A percentile compares a stretch with the other conserved stretches of the same genome.
Conservation (phyloP, 2,113 vertebrate species). For the Mesembrinibis cayennensis region DNA sequence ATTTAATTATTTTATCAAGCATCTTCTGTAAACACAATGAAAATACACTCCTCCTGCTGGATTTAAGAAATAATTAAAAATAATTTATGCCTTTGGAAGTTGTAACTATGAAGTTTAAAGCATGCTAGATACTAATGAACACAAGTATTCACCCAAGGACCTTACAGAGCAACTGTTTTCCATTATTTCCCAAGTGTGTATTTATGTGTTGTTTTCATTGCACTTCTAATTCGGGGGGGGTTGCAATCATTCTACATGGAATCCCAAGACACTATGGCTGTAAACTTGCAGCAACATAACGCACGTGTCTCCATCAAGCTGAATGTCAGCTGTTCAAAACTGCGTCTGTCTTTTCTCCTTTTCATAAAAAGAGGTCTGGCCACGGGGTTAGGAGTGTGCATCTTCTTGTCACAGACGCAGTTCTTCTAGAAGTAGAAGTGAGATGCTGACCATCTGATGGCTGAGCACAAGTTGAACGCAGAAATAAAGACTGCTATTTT, state of each 20-base stretch:
- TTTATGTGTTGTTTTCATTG: background rate
- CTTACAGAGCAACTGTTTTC: background rate
- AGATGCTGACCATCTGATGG: background rate
- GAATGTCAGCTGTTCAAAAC: background rate
- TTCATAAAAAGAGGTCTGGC: background rate
- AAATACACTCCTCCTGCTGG: background rate
- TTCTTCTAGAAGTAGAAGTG: background rate
- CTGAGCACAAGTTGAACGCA: background rate
- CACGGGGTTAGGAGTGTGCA: no score
- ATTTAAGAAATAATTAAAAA: background rate
- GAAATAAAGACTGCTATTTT: background rate
- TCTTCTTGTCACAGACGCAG: background rate
- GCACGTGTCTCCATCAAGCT: background rate
- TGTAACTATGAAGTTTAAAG: background rate
- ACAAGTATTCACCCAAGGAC: background rate
- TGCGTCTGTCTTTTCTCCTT: background rate
- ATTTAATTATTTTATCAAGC: background rate
- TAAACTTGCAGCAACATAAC: background rate
- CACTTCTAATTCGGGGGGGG: background rate
- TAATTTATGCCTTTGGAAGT: background rate
- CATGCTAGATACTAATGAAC: background rate
- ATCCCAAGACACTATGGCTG: background rate
- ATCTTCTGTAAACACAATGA: background rate
- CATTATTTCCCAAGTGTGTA: background rate
- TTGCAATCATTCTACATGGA: background rate